Conservation (phyloP, 2,113 vertebrate genomes). For the Protobothrops flavoviridis region DNA sequence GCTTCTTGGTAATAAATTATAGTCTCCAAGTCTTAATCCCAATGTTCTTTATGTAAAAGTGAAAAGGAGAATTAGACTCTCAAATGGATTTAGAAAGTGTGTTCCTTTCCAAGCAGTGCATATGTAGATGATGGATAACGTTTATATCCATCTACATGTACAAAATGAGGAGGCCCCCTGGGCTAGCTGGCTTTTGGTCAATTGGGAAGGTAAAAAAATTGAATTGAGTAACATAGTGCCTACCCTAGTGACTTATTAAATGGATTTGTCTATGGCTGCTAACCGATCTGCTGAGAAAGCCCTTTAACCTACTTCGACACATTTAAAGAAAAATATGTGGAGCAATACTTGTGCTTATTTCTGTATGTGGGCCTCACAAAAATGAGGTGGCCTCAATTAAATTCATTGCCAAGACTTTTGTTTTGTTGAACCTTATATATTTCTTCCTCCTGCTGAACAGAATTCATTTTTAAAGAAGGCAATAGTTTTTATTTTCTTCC, state of each 20-base stretch:
- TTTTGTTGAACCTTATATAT: background rate
- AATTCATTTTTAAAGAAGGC: background rate
- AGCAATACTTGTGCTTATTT: slow-evolving; percentile 30
- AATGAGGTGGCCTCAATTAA: slow-evolving; percentile 36
- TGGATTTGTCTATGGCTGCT: slow-evolving; percentile 49
- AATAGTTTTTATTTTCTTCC: background rate
- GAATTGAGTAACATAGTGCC: slow-evolving; percentile 61
- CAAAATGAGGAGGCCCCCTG: slow-evolving; percentile 38
- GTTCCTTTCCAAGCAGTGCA: slow-evolving; percentile 27
- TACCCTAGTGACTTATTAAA: slow-evolving; percentile 66
- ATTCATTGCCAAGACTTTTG: background rate
- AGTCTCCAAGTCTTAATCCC: background rate
- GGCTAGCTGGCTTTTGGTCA: slow-evolving; percentile 57
- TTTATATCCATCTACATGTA: background rate
- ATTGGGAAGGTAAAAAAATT: slow-evolving; percentile 60
- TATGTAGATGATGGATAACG: background rate
- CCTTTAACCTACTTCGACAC: slow-evolving; percentile 53
- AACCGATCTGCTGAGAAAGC: slow-evolving; percentile 45
- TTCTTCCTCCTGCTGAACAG: background rate
- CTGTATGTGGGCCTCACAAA: slow-evolving; percentile 24
- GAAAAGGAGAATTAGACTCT: background rate
- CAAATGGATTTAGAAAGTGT: background rate
- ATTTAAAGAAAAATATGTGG: slow-evolving; percentile 2
- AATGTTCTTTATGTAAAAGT: background rate
- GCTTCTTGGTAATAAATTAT: slow-evolving; percentile 30